These are phyloP conservation scores for Caenorhabditis remanei DNA, from an alignment of 1,140 invertebrate species.

Conservation along the genomic window DNA sequence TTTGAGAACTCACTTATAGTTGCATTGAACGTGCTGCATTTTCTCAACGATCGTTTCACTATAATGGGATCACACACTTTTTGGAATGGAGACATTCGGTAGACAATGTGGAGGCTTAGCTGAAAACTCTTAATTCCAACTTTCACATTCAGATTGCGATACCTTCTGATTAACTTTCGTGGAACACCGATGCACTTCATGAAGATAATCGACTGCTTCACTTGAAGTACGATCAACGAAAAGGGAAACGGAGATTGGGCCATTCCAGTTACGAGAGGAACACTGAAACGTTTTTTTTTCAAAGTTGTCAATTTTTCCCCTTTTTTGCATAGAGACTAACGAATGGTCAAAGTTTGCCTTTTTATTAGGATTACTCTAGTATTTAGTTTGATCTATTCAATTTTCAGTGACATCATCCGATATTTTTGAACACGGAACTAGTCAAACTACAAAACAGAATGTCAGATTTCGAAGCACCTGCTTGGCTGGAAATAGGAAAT, in stretches of 20 bases:
- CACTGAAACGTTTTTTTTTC: neutral
- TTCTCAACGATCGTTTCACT: neutral
- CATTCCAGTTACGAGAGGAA: slow-evolving; percentile 55
- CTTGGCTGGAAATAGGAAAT: no score
- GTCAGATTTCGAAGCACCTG: no score
- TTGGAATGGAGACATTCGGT: slow-evolving; percentile 37
- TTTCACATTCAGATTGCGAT: neutral
- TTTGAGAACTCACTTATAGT: slow-evolving; percentile 2
- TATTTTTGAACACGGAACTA: neutral
- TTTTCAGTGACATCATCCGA: neutral
- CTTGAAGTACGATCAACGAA: slow-evolving; percentile 56
- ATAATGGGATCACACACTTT: slow-evolving; percentile 39
- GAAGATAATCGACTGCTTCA: slow-evolving; percentile 41
- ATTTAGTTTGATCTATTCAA: neutral
- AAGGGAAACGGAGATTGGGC: slow-evolving; percentile 52
- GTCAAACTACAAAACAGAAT: no score
- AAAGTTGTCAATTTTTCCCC: neutral
- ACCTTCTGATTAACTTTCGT: slow-evolving; percentile 49
- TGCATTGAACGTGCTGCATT: slow-evolving; percentile 9
- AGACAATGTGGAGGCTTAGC: slow-evolving; percentile 51
- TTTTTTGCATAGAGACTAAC: neutral
- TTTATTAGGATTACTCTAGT: neutral
- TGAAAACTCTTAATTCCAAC: neutral
- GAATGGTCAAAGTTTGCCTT: neutral
- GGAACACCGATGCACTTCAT: slow-evolving; percentile 47